Conservation (phyloP, 2,113 vertebrate species). For the Paratilapia polleni region DNA sequence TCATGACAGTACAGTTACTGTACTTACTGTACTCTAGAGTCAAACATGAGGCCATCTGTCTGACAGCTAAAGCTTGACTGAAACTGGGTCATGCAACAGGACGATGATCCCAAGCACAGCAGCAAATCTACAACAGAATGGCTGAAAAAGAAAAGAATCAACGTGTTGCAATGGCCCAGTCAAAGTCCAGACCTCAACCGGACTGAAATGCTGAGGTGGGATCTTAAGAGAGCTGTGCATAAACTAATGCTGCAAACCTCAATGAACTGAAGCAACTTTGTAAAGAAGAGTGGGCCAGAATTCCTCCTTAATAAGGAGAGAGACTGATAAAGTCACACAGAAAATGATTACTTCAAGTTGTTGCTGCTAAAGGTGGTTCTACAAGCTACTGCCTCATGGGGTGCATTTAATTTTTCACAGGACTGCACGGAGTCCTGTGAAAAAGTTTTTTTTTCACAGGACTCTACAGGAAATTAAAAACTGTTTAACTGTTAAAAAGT, state of each 20-base stretch:
- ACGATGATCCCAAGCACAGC: neutral
- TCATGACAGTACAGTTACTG: neutral
- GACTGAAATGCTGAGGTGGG: too few relatives aligned
- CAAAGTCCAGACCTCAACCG: too few relatives aligned
- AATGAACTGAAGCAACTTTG: neutral
- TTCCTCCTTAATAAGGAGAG: too few relatives aligned
- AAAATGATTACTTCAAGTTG: too few relatives aligned
- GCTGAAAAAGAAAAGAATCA: neutral
- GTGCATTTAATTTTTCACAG: neutral
- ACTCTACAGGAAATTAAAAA: too few relatives aligned
- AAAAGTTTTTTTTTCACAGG: neutral
- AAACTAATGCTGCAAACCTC: too few relatives aligned
- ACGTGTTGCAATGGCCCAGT: too few relatives aligned
- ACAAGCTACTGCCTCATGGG: too few relatives aligned
- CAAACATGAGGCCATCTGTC: neutral
- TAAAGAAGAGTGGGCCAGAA: accelerated
- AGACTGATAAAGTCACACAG: too few relatives aligned
- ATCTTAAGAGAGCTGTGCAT: too few relatives aligned
- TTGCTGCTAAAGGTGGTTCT: too few relatives aligned
- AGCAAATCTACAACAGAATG: neutral
- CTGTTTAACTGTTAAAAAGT: too few relatives aligned
- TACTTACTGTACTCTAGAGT: neutral
- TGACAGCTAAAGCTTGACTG: accelerated
- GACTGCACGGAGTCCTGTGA: neutral
- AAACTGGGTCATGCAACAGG: neutral